Conservation (phyloP, 2,888 invertebrate species). For the Lagria hirta region DNA sequence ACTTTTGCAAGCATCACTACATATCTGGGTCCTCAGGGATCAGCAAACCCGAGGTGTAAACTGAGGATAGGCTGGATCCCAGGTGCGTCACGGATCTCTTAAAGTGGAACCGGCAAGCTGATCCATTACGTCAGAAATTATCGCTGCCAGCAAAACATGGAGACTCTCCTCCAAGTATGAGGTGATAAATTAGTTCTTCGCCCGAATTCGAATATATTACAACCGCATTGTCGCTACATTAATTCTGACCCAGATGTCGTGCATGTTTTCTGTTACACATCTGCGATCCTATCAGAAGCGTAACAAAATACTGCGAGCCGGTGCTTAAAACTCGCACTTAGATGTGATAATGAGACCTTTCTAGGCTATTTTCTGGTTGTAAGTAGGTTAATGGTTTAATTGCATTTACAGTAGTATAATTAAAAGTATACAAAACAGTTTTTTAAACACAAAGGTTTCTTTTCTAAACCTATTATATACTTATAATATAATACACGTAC, state of each 20-base stretch:
- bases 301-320: too few species aligned
- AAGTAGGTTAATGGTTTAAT: too few species aligned
- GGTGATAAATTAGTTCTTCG: constrained; percentile 43
- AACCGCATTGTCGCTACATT: constrained; percentile 45
- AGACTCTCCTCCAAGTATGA: constrained; percentile 14
- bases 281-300: too few species aligned
- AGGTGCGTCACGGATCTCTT: constrained; percentile 41
- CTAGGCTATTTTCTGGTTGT: too few species aligned
- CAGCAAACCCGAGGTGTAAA: constrained; percentile 19
- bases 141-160: constrained; percentile 24
- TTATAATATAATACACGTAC: too few species aligned
- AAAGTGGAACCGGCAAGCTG: constrained; percentile 40
- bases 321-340: too few species aligned
- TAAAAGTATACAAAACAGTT: too few species aligned
- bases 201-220: constrained; percentile 45
- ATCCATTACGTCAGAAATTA: constrained; percentile 38
- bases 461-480: too few species aligned
- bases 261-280: constrained; percentile 36
- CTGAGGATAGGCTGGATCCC: constrained; percentile 23
- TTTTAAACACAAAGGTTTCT: too few species aligned
- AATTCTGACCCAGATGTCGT: constrained; percentile 41
- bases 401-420: too few species aligned
- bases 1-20: neutral
- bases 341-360: too few species aligned
- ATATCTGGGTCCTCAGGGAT: constrained; percentile 16